phyloP scores from a whole-genome alignment of 2,797 vertebrate genomes.

The Paramormyrops hopkinsi region DNA sequence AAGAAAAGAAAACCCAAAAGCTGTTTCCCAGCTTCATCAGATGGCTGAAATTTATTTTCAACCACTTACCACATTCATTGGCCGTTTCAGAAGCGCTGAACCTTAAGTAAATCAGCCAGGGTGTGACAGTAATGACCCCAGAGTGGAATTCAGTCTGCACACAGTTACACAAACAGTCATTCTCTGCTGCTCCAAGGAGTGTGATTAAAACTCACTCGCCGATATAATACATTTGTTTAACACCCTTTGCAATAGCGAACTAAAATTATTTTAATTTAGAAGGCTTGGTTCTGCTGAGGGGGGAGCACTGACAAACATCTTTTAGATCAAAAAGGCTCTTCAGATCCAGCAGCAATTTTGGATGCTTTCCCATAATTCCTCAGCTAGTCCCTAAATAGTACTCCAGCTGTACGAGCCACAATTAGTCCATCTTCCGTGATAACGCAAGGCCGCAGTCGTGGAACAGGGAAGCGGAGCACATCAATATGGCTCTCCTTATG shows the following conservation, averaged over 20 bases:
- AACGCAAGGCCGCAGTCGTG: background rate
- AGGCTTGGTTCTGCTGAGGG: background rate
- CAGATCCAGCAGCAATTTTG: background rate
- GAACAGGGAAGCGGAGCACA: background rate
- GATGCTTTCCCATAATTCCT: background rate
- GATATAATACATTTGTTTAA: background rate
- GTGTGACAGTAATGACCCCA: background rate
- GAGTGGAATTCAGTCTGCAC: background rate
- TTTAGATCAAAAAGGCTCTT: background rate
- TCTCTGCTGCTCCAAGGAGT: background rate
- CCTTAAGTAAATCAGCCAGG: background rate
- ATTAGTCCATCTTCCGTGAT: background rate
- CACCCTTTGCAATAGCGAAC: background rate
- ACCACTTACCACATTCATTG: background rate
- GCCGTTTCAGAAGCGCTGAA: background rate
- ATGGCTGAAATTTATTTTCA: conserved; percentile 1
- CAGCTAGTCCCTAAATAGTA: background rate
- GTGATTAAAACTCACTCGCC: background rate
- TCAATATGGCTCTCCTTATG: background rate
- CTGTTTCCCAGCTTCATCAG: background rate
- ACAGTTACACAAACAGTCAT: background rate
- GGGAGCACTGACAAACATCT: background rate
- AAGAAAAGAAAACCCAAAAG: background rate
- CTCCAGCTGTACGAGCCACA: background rate
- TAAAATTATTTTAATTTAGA: background rate